Conservation (phyloP, 2,888 invertebrate species). For the Eupithecia centaureata region DNA sequence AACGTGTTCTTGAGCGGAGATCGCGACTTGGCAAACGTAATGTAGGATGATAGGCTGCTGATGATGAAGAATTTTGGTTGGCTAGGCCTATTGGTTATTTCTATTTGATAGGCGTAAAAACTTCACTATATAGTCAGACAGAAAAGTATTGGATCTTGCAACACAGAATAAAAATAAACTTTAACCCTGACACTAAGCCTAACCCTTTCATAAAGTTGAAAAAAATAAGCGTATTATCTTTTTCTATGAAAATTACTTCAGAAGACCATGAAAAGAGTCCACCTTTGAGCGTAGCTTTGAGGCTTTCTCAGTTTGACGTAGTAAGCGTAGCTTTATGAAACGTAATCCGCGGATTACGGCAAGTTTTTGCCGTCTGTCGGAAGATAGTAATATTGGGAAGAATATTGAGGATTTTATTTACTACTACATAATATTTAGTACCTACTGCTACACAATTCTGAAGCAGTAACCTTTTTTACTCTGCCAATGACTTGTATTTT, state of each 20-base stretch:
- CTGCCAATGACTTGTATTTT: too few species aligned
- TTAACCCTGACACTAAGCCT: background rate
- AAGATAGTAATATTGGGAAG: constrained; percentile 6
- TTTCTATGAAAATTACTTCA: background rate
- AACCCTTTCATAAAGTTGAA: background rate
- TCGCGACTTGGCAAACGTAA: too few species aligned
- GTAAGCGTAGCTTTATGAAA: constrained; percentile 7
- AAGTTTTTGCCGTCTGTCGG: constrained; percentile 8
- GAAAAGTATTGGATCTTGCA: too few species aligned
- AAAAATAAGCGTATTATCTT: background rate
- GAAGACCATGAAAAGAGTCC: background rate
- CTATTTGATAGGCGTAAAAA: too few species aligned
- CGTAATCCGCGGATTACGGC: constrained; percentile 9
- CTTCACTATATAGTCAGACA: too few species aligned
- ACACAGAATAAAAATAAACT: too few species aligned
- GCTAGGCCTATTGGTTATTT: too few species aligned
- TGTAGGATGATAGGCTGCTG: too few species aligned
- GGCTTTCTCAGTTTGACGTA: constrained; percentile 6
- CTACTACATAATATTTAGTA: background rate
- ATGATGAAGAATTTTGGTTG: too few species aligned
- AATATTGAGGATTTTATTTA: constrained; percentile 3
- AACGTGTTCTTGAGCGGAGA: too few species aligned
- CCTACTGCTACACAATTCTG: too few species aligned
- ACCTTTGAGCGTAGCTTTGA: constrained; percentile 3
- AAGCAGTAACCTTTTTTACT: too few species aligned